Percentiles rank a stretch among this genome's conserved stretches.
Evolutionary conservation across 2,888 invertebrate species (phyloP).

Genomic region (Philaethria dido): DNA sequence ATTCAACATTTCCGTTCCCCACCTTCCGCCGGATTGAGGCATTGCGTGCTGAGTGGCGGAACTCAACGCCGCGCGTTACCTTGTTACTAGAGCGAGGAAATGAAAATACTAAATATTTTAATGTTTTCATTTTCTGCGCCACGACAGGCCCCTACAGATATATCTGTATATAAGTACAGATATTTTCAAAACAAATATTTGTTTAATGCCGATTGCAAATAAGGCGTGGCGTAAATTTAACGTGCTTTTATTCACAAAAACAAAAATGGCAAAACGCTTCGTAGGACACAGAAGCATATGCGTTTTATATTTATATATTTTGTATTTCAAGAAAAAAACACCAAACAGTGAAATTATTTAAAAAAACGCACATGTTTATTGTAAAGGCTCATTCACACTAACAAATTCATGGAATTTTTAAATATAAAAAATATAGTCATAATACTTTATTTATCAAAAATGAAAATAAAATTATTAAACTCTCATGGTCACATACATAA

Average conservation of each 20-base stretch:
- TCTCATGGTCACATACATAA: too few relatives aligned
- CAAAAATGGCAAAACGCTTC: conserved; percentile 19
- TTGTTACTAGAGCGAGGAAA: too few relatives aligned
- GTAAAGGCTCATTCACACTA: conserved; percentile 18
- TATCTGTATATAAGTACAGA: neutral
- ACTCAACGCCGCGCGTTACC: too few relatives aligned
- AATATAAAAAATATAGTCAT: neutral
- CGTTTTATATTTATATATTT: neutral
- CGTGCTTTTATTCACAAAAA: conserved; percentile 35
- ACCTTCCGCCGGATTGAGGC: too few relatives aligned
- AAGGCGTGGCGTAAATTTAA: conserved; percentile 28
- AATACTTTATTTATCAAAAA: too few relatives aligned
- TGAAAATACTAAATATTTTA: too few relatives aligned
- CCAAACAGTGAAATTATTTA: neutral
- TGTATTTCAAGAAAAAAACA: neutral
- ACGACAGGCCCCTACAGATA: too few relatives aligned
- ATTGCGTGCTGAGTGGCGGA: too few relatives aligned
- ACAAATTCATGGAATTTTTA: neutral
- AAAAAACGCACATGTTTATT: conserved; percentile 16
- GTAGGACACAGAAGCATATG: neutral
- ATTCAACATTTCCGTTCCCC: too few relatives aligned
- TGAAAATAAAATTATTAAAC: too few relatives aligned
- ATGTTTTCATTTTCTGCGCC: too few relatives aligned
- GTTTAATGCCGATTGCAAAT: conserved; percentile 20
- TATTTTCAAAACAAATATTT: conserved; percentile 26